Conservation (phyloP, 2,113 vertebrate species). For the Prolemur simus region DNA sequence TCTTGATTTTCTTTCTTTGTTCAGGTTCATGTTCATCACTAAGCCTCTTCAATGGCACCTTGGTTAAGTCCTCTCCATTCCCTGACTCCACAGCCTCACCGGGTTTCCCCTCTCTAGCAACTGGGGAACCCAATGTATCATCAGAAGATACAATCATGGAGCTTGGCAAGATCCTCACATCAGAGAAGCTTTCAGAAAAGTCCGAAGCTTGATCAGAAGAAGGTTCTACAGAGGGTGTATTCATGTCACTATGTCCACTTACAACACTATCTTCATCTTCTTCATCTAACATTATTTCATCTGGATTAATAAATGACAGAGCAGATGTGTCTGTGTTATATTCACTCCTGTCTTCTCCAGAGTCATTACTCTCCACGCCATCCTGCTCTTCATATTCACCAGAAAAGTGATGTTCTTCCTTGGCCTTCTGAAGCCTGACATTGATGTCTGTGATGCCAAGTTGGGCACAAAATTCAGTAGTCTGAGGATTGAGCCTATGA, state of each 20-base stretch:
- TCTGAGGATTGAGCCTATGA: slow-evolving; percentile 93
- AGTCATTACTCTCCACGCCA: slow-evolving; percentile 85
- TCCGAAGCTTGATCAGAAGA: slow-evolving; percentile 84
- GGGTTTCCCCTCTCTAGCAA: slow-evolving; percentile 74
- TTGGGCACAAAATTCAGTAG: slow-evolving; percentile 94
- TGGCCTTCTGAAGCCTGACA: slow-evolving; percentile 83
- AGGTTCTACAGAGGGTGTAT: slow-evolving; percentile 75
- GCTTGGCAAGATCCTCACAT: slow-evolving; percentile 83
- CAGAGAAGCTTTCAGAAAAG: slow-evolving; percentile 82
- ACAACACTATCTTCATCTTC: slow-evolving; percentile 86
- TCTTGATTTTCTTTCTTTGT: slow-evolving; percentile 91
- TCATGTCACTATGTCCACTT: slow-evolving; percentile 51
- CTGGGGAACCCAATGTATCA: slow-evolving; percentile 77
- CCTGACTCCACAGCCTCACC: slow-evolving; percentile 61
- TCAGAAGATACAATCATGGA: slow-evolving; percentile 82
- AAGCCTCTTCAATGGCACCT: slow-evolving; percentile 87
- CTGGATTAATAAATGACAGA: slow-evolving; percentile 93
- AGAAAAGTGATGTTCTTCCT: slow-evolving; percentile 71
- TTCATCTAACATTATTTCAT: slow-evolving; percentile 96
- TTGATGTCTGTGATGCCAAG: slow-evolving; percentile 94
- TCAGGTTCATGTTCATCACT: slow-evolving; percentile 84
- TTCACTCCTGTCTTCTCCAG: slow-evolving; percentile 92
- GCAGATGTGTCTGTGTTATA: slow-evolving; percentile 92
- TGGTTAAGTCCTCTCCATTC: slow-evolving; percentile 67
- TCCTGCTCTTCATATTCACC: slow-evolving; percentile 81